phyloP scores from a whole-genome alignment of 2,888 invertebrate genomes.

The Sympetrum striolatum region DNA sequence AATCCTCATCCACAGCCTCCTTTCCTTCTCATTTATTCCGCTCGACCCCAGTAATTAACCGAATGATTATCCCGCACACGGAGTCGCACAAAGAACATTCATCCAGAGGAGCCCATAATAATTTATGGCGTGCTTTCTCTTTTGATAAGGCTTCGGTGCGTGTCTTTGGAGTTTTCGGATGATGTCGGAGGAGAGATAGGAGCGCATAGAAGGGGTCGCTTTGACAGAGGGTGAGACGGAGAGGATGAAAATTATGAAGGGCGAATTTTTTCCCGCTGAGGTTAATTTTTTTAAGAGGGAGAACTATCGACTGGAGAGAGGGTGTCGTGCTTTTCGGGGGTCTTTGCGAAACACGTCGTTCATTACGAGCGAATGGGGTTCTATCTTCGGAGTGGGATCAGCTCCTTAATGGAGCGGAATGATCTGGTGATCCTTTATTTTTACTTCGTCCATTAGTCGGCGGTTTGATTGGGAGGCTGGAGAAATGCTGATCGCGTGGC shows the following conservation, averaged over 20 bases:
- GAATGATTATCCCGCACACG: slow-evolving; percentile 15
- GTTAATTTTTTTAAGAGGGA: background rate
- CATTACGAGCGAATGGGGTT: background rate
- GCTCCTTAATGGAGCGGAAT: slow-evolving; percentile 18
- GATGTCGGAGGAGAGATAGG: background rate
- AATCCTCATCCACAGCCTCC: background rate
- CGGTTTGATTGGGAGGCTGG: background rate
- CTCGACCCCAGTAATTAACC: slow-evolving; percentile 29
- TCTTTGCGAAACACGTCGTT: slow-evolving; percentile 10
- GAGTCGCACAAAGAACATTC: slow-evolving; percentile 32
- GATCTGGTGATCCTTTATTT: background rate
- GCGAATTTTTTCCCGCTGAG: background rate
- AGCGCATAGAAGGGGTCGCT: background rate
- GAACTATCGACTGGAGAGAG: background rate
- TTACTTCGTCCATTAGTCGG: background rate
- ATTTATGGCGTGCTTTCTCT: slow-evolving; percentile 37
- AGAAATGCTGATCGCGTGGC: background rate
- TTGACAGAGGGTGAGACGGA: background rate
- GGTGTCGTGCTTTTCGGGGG: background rate
- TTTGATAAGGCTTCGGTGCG: slow-evolving; percentile 26
- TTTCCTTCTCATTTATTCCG: slow-evolving; percentile 14
- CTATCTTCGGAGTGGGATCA: background rate
- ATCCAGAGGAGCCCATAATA: slow-evolving; percentile 41
- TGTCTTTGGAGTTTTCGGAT: slow-evolving; percentile 33
- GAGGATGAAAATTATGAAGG: background rate